Base-by-base conservation (phyloP, 2,888 invertebrate species). In the Eupithecia dodoneata region DNA sequence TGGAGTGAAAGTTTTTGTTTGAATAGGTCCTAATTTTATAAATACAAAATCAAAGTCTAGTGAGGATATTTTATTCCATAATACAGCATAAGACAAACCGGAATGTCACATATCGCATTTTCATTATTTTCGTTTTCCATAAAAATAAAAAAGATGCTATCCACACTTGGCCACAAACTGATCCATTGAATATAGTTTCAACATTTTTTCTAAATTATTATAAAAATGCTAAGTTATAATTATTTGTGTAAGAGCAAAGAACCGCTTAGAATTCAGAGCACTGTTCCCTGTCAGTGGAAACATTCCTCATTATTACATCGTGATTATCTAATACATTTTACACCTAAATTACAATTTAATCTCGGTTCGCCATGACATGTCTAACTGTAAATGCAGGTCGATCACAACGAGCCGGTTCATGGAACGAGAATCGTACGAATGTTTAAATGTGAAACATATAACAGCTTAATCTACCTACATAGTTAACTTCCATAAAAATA, bases 61-160 rank as follows among this genome's bases (percentile, higher is more conserved):
- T 95, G 94, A 94, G 95, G 95, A 94, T 94, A 95, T 94, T 95
- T 95, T 94, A 95, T 94, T 95, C 94, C 94, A 94, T 94, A 94
- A 94, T 94, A 95, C 94, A 95, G 95, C 94, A 93, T 91, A 94
- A 94, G 95, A 95, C 94, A 94, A 95, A 94, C 95, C 95, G 95
- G 95, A 95, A 95, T 95, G 95, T 95, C 94, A 94, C 94, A 94
- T 92, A 89, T 92, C 90, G 91, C 90, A 92, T 91, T 90, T 90
- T 91, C 89, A 92, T 90, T 90, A 89, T 90, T 91, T 89, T 90
- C 87, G 90, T 91, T 92, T 91, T 89, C 87, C 90, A 91, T 93
- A 91, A 93, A 93, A 94, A 92, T 92, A 91, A 93, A 92, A 91
- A 90, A 89, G 90, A 91, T 87, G 87, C 90, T 90, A 91, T 91